These are phyloP conservation scores for Drosophila bocki DNA, from an alignment of 1,140 invertebrate species.

Conservation along the genomic window DNA sequence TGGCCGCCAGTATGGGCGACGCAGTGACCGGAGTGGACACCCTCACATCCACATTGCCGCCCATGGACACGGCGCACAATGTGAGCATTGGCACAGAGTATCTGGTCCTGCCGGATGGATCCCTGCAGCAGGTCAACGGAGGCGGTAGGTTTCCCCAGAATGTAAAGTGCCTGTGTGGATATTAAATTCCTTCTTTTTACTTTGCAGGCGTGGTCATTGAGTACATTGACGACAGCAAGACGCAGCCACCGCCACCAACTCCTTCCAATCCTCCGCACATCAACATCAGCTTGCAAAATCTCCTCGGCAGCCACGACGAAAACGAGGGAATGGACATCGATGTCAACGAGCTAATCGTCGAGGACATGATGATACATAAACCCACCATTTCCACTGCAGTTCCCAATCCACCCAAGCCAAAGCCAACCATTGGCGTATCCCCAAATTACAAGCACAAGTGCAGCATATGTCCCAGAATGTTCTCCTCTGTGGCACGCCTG, in stretches of 20 bases:
- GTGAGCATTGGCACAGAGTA: constrained; percentile 75
- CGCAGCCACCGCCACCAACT: neutral
- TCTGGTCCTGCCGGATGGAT: constrained; percentile 74
- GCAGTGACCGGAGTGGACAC: constrained; percentile 6
- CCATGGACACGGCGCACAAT: constrained; percentile 34
- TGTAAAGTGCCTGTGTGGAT: neutral
- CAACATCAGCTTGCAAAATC: constrained; percentile 55
- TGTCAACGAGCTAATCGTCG: constrained; percentile 63
- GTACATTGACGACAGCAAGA: constrained; percentile 69
- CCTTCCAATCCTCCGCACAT: neutral
- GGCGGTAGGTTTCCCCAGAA: constrained; percentile 33
- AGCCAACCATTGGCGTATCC: constrained; percentile 17
- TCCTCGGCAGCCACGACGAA: constrained; percentile 34
- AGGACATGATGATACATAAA: constrained; percentile 48
- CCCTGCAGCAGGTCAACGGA: constrained; percentile 69
- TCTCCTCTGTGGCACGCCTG: constrained; percentile 59
- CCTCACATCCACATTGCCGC: constrained; percentile 19
- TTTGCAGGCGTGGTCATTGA: constrained; percentile 63
- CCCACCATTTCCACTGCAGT: neutral
- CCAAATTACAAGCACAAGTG: constrained; percentile 58
- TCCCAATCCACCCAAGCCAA: constrained; percentile 40
- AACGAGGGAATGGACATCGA: constrained; percentile 58
- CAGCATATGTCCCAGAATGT: constrained; percentile 60
- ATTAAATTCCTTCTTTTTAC: neutral
- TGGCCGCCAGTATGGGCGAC: constrained; percentile 41